phyloP scores from a whole-genome alignment of 2,797 vertebrate species.

The Peromyscus eremicus region DNA sequence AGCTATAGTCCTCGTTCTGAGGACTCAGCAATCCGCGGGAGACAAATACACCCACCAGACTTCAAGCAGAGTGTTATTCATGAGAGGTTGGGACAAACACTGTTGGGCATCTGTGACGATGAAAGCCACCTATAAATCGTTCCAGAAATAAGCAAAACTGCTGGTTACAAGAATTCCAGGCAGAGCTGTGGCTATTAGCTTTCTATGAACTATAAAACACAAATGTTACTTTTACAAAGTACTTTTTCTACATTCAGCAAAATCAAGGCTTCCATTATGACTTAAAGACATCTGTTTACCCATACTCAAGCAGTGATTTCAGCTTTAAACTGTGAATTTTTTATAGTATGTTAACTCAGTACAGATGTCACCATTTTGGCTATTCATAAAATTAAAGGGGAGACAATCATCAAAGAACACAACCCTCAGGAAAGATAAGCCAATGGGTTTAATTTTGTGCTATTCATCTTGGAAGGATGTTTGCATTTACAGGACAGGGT shows the following conservation, averaged over 20 bases:
- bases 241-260: conserved; percentile 55
- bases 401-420: conserved; percentile 25
- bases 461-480: background rate
- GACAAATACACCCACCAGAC: conserved; percentile 62
- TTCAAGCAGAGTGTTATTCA: conserved; percentile 43
- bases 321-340: background rate
- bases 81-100: conserved; percentile 39
- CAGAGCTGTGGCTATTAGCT: background rate
- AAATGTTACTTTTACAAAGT: conserved; percentile 43
- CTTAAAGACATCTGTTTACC: background rate
- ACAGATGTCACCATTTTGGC: conserved; percentile 11
- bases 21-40: conserved; percentile 63
- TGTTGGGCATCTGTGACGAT: conserved; percentile 47
- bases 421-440: background rate
- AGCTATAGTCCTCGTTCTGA: conserved; percentile 43
- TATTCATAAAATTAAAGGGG: conserved; percentile 46
- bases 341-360: conserved; percentile 9
- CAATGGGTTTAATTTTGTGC: background rate
- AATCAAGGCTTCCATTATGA: conserved; percentile 51
- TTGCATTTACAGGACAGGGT: background rate
- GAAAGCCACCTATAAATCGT: conserved; percentile 71
- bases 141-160: conserved; percentile 59
- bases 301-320: conserved; percentile 29
- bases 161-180: conserved; percentile 60
- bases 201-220: conserved; percentile 59